A percentile compares a stretch with the other conserved stretches of the same genome.
These are phyloP conservation scores for Colletes latitarsis DNA, from an alignment of 1,140 invertebrate genomes.

Conservation along the genomic window DNA sequence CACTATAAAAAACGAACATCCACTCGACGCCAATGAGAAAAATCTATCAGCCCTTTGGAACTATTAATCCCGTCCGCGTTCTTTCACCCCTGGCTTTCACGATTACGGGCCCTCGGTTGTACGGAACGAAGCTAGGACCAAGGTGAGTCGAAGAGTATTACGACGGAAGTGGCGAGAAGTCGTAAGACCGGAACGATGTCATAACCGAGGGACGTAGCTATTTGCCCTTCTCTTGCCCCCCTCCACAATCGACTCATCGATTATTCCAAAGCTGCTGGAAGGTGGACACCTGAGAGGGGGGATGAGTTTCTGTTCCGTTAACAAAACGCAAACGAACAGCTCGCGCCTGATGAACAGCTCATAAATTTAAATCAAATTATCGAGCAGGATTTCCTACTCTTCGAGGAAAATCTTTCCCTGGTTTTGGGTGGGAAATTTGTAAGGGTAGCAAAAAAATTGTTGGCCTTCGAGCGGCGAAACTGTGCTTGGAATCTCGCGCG, in stretches of 20 bases:
- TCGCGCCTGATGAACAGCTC: constrained; percentile 30
- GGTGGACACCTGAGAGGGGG: not conserved
- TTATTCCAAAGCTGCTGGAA: constrained; percentile 26
- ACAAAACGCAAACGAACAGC: constrained; percentile 37
- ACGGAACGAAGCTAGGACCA: not conserved
- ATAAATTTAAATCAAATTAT: constrained; percentile 47
- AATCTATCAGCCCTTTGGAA: constrained; percentile 4
- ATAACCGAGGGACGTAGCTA: constrained; percentile 45
- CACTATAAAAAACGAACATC: constrained; percentile 3
- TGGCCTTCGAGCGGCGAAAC: not conserved
- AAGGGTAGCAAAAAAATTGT: not conserved
- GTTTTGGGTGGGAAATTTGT: not conserved
- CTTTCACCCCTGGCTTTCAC: not conserved
- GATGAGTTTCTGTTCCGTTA: not conserved
- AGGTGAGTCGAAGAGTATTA: constrained; percentile 42
- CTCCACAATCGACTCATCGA: constrained; percentile 34
- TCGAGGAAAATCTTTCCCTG: no score
- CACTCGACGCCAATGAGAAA: not conserved
- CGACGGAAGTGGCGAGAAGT: constrained; percentile 31
- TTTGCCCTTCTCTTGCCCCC: constrained; percentile 22
- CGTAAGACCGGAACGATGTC: constrained; percentile 48
- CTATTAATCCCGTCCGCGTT: constrained; percentile 15
- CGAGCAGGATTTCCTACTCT: not conserved
- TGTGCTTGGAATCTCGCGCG: no score
- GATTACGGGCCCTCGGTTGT: constrained; percentile 8